phyloP scores from a whole-genome alignment of 2,113 vertebrate species.

The Campylomormyrus tamandua region DNA sequence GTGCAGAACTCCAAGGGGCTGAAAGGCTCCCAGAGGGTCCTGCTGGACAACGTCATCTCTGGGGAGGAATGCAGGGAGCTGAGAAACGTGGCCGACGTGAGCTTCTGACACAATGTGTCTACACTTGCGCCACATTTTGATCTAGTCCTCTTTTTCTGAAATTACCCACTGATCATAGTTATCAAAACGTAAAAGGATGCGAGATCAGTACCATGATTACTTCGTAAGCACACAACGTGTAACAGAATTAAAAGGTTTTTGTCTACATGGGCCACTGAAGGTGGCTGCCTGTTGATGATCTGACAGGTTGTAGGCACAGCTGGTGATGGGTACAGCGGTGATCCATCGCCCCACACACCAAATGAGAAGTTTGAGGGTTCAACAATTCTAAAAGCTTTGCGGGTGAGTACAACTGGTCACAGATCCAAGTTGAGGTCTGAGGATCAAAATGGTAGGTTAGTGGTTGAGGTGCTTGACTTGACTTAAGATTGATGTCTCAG shows the following conservation, averaged over 20 bases:
- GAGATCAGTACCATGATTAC: not conserved
- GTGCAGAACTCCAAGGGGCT: conserved; percentile 77
- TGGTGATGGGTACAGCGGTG: conserved; percentile 89
- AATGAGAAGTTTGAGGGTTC: conserved; percentile 95
- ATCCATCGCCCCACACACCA: conserved; percentile 88
- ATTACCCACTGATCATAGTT: not conserved
- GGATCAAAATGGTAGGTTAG: too few species aligned
- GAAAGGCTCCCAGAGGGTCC: conserved; percentile 83
- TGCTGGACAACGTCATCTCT: conserved; percentile 80
- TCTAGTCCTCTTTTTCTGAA: not conserved
- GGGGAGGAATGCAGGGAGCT: conserved; percentile 80
- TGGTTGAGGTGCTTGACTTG: not conserved
- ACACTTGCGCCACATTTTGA: not conserved
- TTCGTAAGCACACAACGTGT: not conserved
- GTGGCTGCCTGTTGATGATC: not conserved
- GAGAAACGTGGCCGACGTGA: conserved; percentile 75
- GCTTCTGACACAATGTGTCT: conserved; percentile 24
- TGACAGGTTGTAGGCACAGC: conserved; percentile 74
- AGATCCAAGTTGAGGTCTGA: not conserved
- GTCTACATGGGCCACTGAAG: not conserved
- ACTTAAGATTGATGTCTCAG: not conserved
- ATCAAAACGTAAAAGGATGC: not conserved
- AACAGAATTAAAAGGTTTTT: not conserved
- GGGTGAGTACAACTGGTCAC: conserved; percentile 54
- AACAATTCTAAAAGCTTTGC: conserved; percentile 87